phyloP scores from a whole-genome alignment of 2,888 invertebrate genomes.

The Sesia bembeciformis region DNA sequence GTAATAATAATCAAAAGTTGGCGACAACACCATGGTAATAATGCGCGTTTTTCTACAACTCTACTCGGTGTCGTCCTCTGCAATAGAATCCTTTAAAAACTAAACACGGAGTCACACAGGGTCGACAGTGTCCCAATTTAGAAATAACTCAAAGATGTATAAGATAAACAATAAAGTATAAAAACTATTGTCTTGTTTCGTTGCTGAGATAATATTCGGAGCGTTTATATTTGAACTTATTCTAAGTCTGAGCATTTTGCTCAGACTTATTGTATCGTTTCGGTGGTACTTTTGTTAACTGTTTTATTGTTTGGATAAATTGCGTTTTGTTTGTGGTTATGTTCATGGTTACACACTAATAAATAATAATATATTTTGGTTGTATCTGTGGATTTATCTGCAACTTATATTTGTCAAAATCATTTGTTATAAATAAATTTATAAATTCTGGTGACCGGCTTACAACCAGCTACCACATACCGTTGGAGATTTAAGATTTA shows the following conservation, averaged over 20 bases:
- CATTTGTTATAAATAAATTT: too few species aligned
- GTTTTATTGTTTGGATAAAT: conserved; percentile 25
- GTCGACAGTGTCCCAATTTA: conserved; percentile 4
- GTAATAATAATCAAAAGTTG: conserved; percentile 69
- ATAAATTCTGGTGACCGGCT: too few species aligned
- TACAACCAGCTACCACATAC: too few species aligned
- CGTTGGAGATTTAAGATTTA: too few species aligned
- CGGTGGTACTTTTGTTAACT: conserved; percentile 25
- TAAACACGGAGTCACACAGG: conserved; percentile 9
- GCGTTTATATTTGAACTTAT: conserved; percentile 24
- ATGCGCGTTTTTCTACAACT: conserved; percentile 19
- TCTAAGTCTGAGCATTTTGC: conserved; percentile 13
- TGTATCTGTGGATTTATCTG: too few species aligned
- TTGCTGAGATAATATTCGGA: conserved; percentile 28
- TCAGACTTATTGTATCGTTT: conserved; percentile 64
- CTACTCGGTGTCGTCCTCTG: conserved; percentile 5
- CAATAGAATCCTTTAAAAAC: not conserved
- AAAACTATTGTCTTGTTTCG: conserved; percentile 32
- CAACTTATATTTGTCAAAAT: too few species aligned
- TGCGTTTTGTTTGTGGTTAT: not conserved
- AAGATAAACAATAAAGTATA: conserved; percentile 21
- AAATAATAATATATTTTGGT: too few species aligned
- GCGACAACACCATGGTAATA: conserved; percentile 47
- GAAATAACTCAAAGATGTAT: conserved; percentile 12
- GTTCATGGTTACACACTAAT: too few species aligned